Evolutionary conservation across 2,797 vertebrate species (phyloP).

Genomic region (Lepus townsendii): DNA sequence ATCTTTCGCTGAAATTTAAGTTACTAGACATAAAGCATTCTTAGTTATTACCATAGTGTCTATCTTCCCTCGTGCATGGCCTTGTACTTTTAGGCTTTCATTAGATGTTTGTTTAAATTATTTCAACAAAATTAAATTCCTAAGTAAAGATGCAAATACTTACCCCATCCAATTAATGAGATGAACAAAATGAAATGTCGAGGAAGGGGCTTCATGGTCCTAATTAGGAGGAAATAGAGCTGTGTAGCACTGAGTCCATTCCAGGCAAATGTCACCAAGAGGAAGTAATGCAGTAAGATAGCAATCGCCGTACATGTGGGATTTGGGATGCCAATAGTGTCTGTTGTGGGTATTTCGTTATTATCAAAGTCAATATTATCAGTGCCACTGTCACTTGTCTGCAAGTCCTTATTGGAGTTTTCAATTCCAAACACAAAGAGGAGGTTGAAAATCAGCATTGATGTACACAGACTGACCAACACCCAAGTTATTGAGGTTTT

Average conservation of each 20-base stretch:
- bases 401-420: conserved; percentile 81
- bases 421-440: conserved; percentile 89
- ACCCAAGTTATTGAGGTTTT: conserved; percentile 83
- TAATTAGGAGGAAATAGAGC: conserved; percentile 85
- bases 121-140: conserved; percentile 30
- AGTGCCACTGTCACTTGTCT: background rate
- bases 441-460: conserved; percentile 90
- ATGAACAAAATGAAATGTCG: conserved; percentile 69
- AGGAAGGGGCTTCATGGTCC: conserved; percentile 76
- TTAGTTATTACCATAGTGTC: background rate
- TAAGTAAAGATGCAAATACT: conserved; percentile 61
- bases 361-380: accelerated
- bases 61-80: background rate
- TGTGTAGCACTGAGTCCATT: conserved; percentile 85
- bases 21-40: background rate
- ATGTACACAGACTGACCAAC: conserved; percentile 87
- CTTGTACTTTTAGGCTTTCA: background rate
- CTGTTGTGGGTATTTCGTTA: background rate
- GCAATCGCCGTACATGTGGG: conserved; percentile 78
- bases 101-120: background rate
- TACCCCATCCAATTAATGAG: conserved; percentile 88
- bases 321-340: accelerated
- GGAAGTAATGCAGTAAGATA: conserved; percentile 89
- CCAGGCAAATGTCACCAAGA: conserved; percentile 89
- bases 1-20: background rate